Percentiles rank a stretch among this genome's conserved stretches.
Evolutionary conservation across 2,113 vertebrate species (phyloP).

Genomic region (Meriones unguiculatus): DNA sequence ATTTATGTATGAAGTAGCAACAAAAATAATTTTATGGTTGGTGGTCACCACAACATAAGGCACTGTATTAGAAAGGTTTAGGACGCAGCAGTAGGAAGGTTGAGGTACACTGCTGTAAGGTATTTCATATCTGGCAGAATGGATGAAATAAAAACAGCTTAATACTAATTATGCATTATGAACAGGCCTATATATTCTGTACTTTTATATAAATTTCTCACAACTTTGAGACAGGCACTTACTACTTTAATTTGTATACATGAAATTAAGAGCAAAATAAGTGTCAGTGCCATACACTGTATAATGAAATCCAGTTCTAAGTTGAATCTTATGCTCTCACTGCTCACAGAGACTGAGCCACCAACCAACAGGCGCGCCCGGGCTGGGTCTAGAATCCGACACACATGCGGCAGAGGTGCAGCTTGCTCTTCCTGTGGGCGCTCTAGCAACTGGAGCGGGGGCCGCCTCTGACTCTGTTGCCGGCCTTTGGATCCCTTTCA

Average conservation of each 20-base stretch:
- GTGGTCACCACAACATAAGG: background rate
- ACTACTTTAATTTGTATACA: background rate
- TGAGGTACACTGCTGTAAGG: background rate
- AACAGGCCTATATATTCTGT: background rate
- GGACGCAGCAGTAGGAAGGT: background rate
- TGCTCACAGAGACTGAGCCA: too few relatives aligned
- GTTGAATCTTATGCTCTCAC: constrained; percentile 27
- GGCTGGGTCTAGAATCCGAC: too few relatives aligned
- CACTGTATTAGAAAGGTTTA: background rate
- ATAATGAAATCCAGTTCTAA: constrained; percentile 17
- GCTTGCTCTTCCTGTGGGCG: too few relatives aligned
- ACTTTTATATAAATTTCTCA: constrained; percentile 9
- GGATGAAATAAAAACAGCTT: background rate
- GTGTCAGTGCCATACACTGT: background rate
- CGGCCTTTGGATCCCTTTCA: too few relatives aligned
- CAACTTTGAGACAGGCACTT: background rate
- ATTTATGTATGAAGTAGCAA: background rate
- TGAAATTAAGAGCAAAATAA: constrained; percentile 36
- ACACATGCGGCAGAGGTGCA: too few relatives aligned
- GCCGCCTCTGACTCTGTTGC: too few relatives aligned
- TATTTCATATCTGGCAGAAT: background rate
- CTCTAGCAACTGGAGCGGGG: too few relatives aligned
- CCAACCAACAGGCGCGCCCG: too few relatives aligned
- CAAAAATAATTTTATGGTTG: background rate
- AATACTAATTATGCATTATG: background rate